Evolutionary conservation across 2,888 invertebrate genomes (phyloP), one percentile per base, ranked within the genome.

Genomic region (Ypsolopha scabrella): DNA sequence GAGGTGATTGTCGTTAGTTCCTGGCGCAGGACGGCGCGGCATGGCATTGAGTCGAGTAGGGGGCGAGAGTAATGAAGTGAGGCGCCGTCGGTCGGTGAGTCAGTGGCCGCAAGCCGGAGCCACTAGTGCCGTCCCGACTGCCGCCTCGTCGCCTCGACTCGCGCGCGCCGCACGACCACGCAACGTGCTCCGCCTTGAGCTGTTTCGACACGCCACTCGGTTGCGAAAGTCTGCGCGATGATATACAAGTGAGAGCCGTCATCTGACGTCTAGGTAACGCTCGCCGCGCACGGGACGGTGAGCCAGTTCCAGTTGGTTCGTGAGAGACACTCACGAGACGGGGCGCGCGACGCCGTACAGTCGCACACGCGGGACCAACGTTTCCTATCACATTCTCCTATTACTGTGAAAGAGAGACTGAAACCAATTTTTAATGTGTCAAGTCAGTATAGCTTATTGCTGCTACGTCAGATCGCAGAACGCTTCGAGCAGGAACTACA

Each of bases 391-490:
- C 62, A 72, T 67, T 76, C 73, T 11, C 11, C 11, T 43, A 49
- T 49, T 75, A 70, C 61, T 71, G 67, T 72, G 68, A 70, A 70
- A 73, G 69, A 76, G 72, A 72, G 67, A 76, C 74, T 68, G 71
- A 79, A 81, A 85, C 70, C 83, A 85, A 82, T 76, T 82, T 86
- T 86, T 86, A 86, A 86, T 86, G 86, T 86, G 86, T 86, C 83
- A 83, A 76, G 83, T 85, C 81, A 86, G 86, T 76, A 81, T 82
- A 79, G 82, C 83, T 72, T 76, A 86, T 70, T 82, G 86, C 85
- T 83, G 86, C 86, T 85, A 83, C 86, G 85, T 85, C 73, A 81
- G 86, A 85, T 80, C 81, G 81, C 75, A 70, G 80, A 79, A 76
- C 78, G 85, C 80, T 70, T 80, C 80, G 65, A 86, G 86, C 79